Evolutionary conservation across 2,113 vertebrate genomes (phyloP).

Genomic region (Paramormyrops kingsleyae): DNA sequence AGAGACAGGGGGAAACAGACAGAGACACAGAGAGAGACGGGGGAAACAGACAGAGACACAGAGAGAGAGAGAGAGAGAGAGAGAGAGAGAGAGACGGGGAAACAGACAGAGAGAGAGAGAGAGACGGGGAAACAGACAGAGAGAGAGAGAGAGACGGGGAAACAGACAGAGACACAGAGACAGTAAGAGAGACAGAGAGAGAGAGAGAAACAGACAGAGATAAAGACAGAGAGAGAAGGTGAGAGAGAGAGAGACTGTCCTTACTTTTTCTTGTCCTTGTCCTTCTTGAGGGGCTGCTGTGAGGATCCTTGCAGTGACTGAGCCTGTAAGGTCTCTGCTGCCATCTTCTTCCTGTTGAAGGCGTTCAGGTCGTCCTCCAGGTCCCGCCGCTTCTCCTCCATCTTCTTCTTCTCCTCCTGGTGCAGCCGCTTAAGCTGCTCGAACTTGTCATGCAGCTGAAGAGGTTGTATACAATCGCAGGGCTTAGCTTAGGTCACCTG

Average conservation of each 20-base stretch:
- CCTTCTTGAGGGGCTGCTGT: conserved; percentile 81
- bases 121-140: neutral
- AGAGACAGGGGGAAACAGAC: no score
- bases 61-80: no score
- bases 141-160: neutral
- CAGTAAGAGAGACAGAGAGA: neutral
- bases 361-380: conserved; percentile 84
- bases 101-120: neutral
- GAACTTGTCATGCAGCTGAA: conserved; percentile 86
- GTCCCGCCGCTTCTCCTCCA: conserved; percentile 82
- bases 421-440: conserved; percentile 86
- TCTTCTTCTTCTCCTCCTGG: conserved; percentile 85
- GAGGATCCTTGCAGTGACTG: conserved; percentile 76
- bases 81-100: no score
- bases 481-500: neutral
- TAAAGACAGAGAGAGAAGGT: neutral
- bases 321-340: conserved; percentile 80
- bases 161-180: neutral
- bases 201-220: neutral
- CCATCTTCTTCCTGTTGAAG: conserved; percentile 81
- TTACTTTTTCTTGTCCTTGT: conserved; percentile 97
- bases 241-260: conserved; percentile 31
- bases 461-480: neutral
- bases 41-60: neutral
- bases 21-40: neutral